These are phyloP conservation scores for Ceyx margarethae DNA, from an alignment of 2,113 vertebrate genomes.

Conservation along the genomic window DNA sequence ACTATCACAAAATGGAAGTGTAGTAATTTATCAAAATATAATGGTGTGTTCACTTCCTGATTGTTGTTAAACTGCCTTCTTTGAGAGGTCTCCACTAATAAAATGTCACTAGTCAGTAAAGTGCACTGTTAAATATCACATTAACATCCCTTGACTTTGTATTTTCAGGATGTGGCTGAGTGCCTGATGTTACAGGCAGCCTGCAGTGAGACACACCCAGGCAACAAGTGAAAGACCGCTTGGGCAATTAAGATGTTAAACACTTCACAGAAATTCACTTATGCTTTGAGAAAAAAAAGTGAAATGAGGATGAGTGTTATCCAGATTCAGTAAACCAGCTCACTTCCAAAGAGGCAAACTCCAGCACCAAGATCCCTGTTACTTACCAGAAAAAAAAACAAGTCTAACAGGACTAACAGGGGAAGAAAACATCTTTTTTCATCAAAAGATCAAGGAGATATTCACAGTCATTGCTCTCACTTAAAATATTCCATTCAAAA, in stretches of 20 bases:
- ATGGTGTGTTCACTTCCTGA: neutral
- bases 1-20: neutral
- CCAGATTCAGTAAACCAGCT: neutral
- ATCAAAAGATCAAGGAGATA: neutral
- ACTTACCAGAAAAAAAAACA: neutral
- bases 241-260: constrained; percentile 12
- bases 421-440: neutral
- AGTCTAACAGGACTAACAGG: neutral
- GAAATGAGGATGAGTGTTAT: neutral
- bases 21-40: neutral
- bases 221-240: constrained; percentile 9
- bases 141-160: constrained; percentile 72
- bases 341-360: neutral
- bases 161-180: constrained; percentile 29
- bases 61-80: constrained; percentile 4
- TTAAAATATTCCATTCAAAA: neutral
- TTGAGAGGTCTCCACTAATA: neutral
- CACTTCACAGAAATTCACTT: neutral
- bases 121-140: constrained; percentile 70
- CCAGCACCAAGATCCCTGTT: rapidly evolving
- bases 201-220: constrained; percentile 33
- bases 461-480: neutral
- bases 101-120: constrained; percentile 33
- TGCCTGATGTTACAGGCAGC: constrained; percentile 27
- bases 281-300: neutral